Evolutionary conservation across 2,797 vertebrate genomes (phyloP), one percentile per base, ranked within the genome.

Genomic region (Anas bahamensis): DNA sequence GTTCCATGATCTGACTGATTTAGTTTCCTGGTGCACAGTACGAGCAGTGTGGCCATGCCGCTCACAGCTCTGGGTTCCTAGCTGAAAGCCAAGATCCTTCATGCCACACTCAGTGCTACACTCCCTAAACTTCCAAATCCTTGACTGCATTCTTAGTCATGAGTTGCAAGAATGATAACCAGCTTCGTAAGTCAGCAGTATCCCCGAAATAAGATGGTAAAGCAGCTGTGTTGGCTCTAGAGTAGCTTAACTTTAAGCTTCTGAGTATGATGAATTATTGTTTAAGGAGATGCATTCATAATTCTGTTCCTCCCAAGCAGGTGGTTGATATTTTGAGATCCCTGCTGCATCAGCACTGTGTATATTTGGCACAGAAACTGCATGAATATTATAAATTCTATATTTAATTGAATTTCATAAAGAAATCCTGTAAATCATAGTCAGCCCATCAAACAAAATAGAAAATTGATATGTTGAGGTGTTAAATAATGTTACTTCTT

Each of bases 271-370:
- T 93, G 93, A 96, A 96, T 96, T 96, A 92, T 96, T 96, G 92
- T 92, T 95, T 95, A 95, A 96, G 89, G 84, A 95, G 92, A 95
- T 93, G 89, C 78, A 92, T 95, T 95, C 95, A 82, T 92, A 92
- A 95, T 86, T 88, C 83, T 4, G 87, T 76, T 95, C 77, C 94
- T 95, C 87, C 87, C 87, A 96, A 94, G 96, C 95, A 97, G 96
- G 94, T 97, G 96, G 86, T 84, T 97, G 93, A 86, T 95, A 96
- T 96, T 97, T 96, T 94, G 95, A 92, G 95, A 91, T 94, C 89
- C 89, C 93, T 95, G 94, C 93, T 96, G 93, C 75, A 95, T 96
- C 95, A 97, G 95, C 96, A 95, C 80, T 95, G 68, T 88, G 93
- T 94, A 94, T 95, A 95, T 95, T 95, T 95, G 95, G 95, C 86